Evolutionary conservation across 2,113 vertebrate species (phyloP).

Genomic region (Lonchura striata): DNA sequence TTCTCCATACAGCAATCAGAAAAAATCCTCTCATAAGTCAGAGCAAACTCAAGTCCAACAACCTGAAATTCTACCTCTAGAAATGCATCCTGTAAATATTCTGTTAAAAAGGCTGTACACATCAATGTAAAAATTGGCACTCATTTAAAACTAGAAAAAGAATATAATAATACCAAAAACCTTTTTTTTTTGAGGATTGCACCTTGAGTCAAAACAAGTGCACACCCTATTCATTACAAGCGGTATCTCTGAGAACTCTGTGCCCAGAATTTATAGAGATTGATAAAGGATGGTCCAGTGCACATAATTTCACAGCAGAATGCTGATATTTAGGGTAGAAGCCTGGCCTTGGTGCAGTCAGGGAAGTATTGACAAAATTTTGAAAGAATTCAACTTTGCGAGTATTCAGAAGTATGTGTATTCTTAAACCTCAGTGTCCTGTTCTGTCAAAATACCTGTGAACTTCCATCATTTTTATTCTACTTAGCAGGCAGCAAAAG

Average conservation of each 20-base stretch:
- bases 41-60: not conserved
- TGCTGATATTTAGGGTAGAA: not conserved
- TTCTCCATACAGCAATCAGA: not conserved
- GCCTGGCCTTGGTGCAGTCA: not conserved
- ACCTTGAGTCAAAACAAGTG: not conserved
- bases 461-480: not conserved
- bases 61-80: not conserved
- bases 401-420: not conserved
- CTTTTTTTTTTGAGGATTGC: not conserved
- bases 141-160: not conserved
- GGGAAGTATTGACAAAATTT: not conserved
- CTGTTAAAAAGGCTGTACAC: not conserved
- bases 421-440: not conserved
- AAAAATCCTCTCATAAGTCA: not conserved
- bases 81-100: not conserved
- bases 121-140: not conserved
- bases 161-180: not conserved
- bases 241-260: not conserved
- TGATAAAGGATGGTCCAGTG: not conserved
- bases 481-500: not conserved
- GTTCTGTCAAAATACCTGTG: not conserved
- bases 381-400: not conserved
- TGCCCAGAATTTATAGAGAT: not conserved
- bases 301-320: not conserved
- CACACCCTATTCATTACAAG: not conserved